Base-by-base conservation (phyloP, 2,113 vertebrate species). In the Stercorarius parasiticus region DNA sequence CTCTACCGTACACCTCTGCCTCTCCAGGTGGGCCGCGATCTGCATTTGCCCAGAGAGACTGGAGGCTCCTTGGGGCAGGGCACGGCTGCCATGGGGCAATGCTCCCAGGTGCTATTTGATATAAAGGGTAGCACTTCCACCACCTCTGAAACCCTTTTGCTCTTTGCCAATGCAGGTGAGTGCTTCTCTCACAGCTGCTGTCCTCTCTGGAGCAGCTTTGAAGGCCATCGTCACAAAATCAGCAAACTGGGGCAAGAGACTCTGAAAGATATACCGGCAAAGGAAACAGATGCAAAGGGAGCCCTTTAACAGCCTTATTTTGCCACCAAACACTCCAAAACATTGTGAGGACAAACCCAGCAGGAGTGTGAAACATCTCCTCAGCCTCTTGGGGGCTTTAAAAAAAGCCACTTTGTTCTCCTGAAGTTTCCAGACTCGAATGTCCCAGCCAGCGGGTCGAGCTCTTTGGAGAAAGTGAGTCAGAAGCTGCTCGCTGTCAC, bases 261-360 rank as follows among this genome's bases (percentile, higher is more conserved):
- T 86, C 73, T 79, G 95, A 82, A 69, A 91, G 62, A 84, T 69
- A 61, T 7, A 25, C 50, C 43, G 67, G 69, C 45, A 92, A 45
- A 97, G 92, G 93, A 96, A 96, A 91, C 83, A 96, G 94, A 93
- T 95, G 97, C 42, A 8, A 62, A 42, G 42, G 29, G 80, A 94
- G 67, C 62, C 20, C 45, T 36, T 59, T 12, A 13, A n/a, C 73
- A 84, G 89, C 69, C 72, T 81, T 30, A 4, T 62, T 95, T 67
- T 78, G 64, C 64, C 66, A 32, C 82, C 62, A 83, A 79, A 55
- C 20, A 27, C 56, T 76, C 61, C 50, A 11, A 86, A 95, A 71
- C 30, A 15, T 4, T 4, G 32, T 14, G 32, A 86, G 80, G 38
- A 84, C 80, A 58, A 91, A 38, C 49, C 62, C 91, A 86, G 80